Percentiles rank a stretch among this genome's conserved stretches.
Evolutionary conservation across 2,113 vertebrate species (phyloP).

Genomic region (Acanthochromis polyacanthus): DNA sequence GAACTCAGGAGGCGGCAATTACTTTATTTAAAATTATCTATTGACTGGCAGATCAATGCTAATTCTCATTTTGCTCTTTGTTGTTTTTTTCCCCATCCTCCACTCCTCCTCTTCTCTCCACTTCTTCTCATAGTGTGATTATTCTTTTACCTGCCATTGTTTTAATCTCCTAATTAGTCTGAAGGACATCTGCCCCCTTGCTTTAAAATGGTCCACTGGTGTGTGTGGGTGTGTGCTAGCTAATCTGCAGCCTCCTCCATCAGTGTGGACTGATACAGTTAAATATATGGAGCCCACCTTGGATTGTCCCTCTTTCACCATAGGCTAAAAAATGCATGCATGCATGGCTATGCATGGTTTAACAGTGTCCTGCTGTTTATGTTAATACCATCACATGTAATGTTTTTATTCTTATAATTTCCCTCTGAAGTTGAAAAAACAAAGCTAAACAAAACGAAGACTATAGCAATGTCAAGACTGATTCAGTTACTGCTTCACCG

Average conservation of each 20-base stretch:
- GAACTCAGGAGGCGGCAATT: conserved; percentile 96
- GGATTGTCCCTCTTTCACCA: conserved; percentile 44
- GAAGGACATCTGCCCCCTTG: conserved; percentile 90
- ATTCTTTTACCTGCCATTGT: conserved; percentile 90
- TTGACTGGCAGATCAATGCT: conserved; percentile 97
- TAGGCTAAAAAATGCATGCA: conserved; percentile 2
- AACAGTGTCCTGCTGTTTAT: not conserved
- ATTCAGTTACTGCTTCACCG: not conserved
- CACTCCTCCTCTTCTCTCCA: conserved; percentile 47
- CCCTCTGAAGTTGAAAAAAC: not conserved
- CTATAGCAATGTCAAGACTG: not conserved
- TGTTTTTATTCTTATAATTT: not conserved
- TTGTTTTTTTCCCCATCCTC: conserved; percentile 74
- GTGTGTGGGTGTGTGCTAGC: conserved; percentile 53
- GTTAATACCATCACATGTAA: not conserved
- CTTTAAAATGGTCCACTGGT: conserved; percentile 69
- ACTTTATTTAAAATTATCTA: conserved; percentile 99
- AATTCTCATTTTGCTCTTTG: conserved; percentile 95
- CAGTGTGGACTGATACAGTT: conserved; percentile 65
- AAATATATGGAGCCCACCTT: conserved; percentile 60
- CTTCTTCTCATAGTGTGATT: conserved; percentile 74
- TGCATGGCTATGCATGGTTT: conserved; percentile 1
- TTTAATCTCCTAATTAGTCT: conserved; percentile 96
- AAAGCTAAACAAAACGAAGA: not conserved
- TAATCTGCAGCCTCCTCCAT: conserved; percentile 71